These are phyloP conservation scores for Osmerus eperlanus DNA, from an alignment of 2,113 vertebrate genomes.

Conservation along the genomic window DNA sequence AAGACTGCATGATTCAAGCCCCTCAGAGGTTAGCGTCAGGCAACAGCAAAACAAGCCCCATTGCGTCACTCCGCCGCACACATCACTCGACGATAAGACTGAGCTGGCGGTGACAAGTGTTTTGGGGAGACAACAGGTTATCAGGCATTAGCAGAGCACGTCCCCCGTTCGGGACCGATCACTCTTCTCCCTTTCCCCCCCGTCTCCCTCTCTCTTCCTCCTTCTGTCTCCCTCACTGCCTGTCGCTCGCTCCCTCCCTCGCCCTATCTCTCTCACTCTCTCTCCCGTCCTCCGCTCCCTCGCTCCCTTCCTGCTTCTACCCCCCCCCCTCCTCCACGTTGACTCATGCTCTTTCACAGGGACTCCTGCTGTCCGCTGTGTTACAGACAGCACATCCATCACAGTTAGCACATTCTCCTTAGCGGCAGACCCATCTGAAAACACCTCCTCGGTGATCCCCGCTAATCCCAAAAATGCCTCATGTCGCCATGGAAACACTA, in stretches of 20 bases:
- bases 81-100: neutral
- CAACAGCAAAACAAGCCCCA: no score
- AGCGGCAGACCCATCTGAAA: conserved; percentile 34
- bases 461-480: conserved; percentile 51
- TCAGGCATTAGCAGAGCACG: conserved; percentile 50
- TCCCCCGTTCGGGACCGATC: conserved; percentile 2
- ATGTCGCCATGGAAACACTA: conserved; percentile 47
- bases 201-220: no score
- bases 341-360: conserved; percentile 54
- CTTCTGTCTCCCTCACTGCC: no score
- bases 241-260: no score
- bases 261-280: neutral
- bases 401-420: conserved; percentile 50
- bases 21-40: neutral
- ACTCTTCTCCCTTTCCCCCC: no score
- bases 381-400: conserved; percentile 64
- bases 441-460: conserved; percentile 38
- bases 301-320: neutral
- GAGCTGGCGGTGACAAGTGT: conserved; percentile 12
- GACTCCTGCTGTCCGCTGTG: conserved; percentile 57
- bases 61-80: no score
- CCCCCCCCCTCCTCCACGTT: conserved; percentile 20
- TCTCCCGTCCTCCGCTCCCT: neutral
- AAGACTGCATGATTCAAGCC: neutral
- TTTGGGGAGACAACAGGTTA: conserved; percentile 48